phyloP scores from a whole-genome alignment of 1,140 invertebrate genomes.

The Rhopalosiphum maidis region DNA sequence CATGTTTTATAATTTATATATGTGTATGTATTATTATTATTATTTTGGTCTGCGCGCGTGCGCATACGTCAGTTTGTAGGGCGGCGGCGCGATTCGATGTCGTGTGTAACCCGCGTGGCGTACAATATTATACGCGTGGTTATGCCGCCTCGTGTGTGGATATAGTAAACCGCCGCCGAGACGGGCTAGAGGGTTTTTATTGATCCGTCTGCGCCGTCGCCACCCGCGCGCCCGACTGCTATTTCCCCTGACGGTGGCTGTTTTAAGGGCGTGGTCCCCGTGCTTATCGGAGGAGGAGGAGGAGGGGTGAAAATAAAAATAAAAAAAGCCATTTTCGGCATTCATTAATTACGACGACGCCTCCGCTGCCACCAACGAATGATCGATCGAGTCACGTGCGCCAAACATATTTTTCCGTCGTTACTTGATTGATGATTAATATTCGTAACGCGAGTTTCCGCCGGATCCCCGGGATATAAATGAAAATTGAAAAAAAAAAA shows the following conservation, averaged over 20 bases:
- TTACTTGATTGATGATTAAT: constrained; percentile 38
- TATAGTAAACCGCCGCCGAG: constrained; percentile 31
- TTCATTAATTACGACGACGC: constrained; percentile 41
- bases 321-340: constrained; percentile 35
- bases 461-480: background rate
- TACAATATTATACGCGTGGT: background rate
- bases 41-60: background rate
- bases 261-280: constrained; percentile 41
- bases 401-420: constrained; percentile 32
- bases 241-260: background rate
- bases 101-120: constrained; percentile 32
- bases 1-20: constrained; percentile 10
- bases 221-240: background rate
- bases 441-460: constrained; percentile 26
- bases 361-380: background rate
- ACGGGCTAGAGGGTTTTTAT: constrained; percentile 48
- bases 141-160: background rate
- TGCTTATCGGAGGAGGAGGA: no score
- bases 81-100: background rate
- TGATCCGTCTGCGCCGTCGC: constrained; percentile 52
- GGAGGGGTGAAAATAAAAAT: background rate
- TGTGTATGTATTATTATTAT: background rate
- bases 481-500: constrained; percentile 25
- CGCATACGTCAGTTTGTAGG: no score
- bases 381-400: constrained; percentile 45